Evolutionary conservation across 2,797 vertebrate species (phyloP).

Genomic region (Fratercula arctica): DNA sequence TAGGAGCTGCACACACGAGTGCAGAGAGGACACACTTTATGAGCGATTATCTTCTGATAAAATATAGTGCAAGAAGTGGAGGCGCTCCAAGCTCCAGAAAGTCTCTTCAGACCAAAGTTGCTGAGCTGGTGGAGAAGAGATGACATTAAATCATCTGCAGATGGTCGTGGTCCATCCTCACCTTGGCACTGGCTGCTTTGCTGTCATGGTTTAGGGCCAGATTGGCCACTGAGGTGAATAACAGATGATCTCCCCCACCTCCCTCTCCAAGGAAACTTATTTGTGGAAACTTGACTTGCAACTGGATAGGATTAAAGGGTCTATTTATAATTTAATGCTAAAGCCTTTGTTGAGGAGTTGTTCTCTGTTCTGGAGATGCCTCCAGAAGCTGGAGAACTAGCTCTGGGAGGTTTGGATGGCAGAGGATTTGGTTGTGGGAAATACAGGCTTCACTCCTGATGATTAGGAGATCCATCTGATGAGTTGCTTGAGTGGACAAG

Average conservation of each 20-base stretch:
- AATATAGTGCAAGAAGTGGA: not conserved
- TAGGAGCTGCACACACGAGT: not conserved
- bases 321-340: not conserved
- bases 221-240: too few species aligned
- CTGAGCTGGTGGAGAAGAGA: not conserved
- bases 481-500: not conserved
- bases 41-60: not conserved
- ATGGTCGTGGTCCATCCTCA: rapidly evolving
- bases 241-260: too few species aligned
- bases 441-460: not conserved
- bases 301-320: not conserved
- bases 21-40: not conserved
- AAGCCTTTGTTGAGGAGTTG: not conserved
- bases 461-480: not conserved
- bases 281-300: not conserved
- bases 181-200: not conserved
- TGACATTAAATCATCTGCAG: not conserved
- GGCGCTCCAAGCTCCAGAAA: not conserved
- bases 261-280: not conserved
- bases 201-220: not conserved
- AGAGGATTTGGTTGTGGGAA: not conserved
- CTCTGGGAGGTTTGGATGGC: not conserved
- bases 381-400: not conserved
- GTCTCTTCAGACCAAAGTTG: not conserved
- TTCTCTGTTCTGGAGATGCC: not conserved